phyloP scores from a whole-genome alignment of 2,113 vertebrate species.

The Peromyscus leucopus region DNA sequence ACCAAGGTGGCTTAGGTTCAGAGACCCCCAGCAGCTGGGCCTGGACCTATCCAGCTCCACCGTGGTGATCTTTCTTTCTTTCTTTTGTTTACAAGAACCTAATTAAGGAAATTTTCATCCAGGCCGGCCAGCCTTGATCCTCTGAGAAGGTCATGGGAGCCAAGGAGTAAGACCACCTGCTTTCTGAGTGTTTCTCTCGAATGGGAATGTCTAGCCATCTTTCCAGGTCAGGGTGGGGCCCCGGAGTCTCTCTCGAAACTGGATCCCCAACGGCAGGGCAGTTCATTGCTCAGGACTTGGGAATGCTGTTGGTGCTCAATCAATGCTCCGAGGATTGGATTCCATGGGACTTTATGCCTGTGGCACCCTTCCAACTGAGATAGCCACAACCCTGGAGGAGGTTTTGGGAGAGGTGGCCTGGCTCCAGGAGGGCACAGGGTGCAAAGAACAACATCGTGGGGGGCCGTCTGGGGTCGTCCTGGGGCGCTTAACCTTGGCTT shows the following conservation, averaged over 20 bases:
- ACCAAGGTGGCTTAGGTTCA: background rate
- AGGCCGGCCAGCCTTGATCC: background rate
- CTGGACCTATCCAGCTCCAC: background rate
- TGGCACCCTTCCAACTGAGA: background rate
- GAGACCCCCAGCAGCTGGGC: background rate
- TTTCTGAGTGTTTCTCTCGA: background rate
- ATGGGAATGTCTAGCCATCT: background rate
- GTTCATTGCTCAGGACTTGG: background rate
- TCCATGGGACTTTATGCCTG: background rate
- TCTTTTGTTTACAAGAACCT: background rate
- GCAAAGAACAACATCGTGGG: background rate
- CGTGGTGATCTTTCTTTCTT: background rate
- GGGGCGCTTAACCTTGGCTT: background rate
- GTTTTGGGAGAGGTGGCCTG: background rate
- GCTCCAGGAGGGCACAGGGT: background rate
- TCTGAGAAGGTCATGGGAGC: background rate
- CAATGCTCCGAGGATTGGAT: background rate
- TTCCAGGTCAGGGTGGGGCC: background rate
- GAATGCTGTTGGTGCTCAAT: constrained; percentile 11
- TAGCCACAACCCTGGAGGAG: background rate
- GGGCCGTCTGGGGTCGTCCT: background rate
- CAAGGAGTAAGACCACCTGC: background rate
- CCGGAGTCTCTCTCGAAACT: background rate
- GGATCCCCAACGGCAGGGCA: background rate
- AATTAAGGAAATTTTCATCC: background rate